Percentiles rank a stretch among this genome's conserved stretches.
Conservation (phyloP, 2,888 invertebrate species). For the Clistopyga incitator region DNA sequence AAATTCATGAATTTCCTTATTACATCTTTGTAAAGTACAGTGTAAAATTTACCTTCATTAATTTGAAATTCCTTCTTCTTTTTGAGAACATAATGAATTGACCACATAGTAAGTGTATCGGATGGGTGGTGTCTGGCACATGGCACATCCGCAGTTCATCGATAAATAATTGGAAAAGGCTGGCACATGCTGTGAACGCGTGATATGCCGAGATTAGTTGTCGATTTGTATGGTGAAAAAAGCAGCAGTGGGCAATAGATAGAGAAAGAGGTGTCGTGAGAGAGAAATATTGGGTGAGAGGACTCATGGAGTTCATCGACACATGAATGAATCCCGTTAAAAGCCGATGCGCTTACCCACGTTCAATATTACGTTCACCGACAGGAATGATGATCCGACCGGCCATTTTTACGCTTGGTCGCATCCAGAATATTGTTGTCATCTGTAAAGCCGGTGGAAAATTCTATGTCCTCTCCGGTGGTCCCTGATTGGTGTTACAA, state of each 20-base stretch:
- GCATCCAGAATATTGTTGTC: constrained; percentile 67
- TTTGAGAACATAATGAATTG: neutral
- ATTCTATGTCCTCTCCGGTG: constrained; percentile 61
- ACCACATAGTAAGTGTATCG: neutral
- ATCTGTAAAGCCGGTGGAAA: constrained; percentile 65
- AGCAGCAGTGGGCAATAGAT: constrained; percentile 30
- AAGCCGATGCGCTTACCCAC: constrained; percentile 63
- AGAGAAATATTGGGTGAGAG: constrained; percentile 41
- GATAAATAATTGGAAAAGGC: constrained; percentile 59
- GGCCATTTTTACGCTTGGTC: constrained; percentile 62
- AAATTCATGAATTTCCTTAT: neutral
- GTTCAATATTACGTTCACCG: constrained; percentile 60
- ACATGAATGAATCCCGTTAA: constrained; percentile 51
- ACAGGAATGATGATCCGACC: constrained; percentile 66
- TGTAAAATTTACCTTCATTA: neutral
- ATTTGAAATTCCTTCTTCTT: neutral
- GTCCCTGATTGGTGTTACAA: constrained; percentile 63
- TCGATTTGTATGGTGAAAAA: constrained; percentile 45
- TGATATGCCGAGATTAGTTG: constrained; percentile 59
- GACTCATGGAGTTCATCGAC: constrained; percentile 40
- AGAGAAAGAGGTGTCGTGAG: constrained; percentile 37
- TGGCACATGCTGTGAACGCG: constrained; percentile 37
- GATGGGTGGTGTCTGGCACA: constrained; percentile 27
- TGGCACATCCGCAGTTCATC: constrained; percentile 14
- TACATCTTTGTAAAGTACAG: neutral